Conservation (phyloP, 2,113 vertebrate species). For the Microcebus ravelobensis region DNA sequence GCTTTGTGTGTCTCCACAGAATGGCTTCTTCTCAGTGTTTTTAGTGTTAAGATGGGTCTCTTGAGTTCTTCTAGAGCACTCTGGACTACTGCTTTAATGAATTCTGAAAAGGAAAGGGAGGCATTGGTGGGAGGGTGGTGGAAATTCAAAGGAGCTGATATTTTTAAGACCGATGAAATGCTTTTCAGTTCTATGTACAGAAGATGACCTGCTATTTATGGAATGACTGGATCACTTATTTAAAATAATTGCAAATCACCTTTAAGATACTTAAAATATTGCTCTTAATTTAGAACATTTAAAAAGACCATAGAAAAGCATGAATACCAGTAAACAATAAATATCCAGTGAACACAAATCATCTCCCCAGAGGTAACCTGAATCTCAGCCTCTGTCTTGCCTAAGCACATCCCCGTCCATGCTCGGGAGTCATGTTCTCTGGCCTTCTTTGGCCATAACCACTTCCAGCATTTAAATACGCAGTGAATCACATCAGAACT, state of each 20-base stretch:
- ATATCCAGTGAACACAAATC: not conserved
- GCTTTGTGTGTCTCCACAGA: not conserved
- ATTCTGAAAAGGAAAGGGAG: not conserved
- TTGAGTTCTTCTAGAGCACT: not conserved
- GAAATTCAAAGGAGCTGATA: constrained; percentile 23
- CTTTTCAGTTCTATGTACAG: constrained; percentile 56
- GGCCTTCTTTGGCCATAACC: constrained; percentile 1
- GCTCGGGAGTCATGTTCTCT: not conserved
- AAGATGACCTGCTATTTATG: constrained; percentile 42
- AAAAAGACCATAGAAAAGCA: not conserved
- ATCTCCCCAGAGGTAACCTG: not conserved
- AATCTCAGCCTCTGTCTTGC: not conserved
- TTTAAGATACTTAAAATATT: constrained; percentile 20
- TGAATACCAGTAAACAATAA: not conserved
- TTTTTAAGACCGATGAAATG: constrained; percentile 58
- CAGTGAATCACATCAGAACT: not conserved
- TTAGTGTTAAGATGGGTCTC: not conserved
- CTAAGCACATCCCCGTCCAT: not conserved
- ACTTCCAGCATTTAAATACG: not conserved
- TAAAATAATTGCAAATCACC: constrained; percentile 43
- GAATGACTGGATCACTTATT: constrained; percentile 53
- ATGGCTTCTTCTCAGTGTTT: not conserved
- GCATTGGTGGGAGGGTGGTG: not conserved
- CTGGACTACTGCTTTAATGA: constrained; percentile 6
- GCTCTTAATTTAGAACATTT: constrained; percentile 48